phyloP scores from a whole-genome alignment of 2,888 invertebrate genomes.

The Agrotis ipsilon region DNA sequence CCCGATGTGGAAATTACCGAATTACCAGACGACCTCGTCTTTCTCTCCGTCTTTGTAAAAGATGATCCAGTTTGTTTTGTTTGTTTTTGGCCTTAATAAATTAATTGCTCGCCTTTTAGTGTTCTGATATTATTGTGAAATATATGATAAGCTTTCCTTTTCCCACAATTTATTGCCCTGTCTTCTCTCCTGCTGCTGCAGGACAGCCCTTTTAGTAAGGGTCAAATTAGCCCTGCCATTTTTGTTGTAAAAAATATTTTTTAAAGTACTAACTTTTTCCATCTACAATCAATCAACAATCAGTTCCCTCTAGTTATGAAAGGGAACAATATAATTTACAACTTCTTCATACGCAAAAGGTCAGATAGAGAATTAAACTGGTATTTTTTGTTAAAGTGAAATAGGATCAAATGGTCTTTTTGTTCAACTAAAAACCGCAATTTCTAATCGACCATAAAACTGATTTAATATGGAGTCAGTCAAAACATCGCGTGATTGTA shows the following conservation, averaged over 20 bases:
- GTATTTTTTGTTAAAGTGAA: too few relatives aligned
- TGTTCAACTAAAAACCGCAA: background rate
- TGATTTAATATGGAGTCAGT: constrained; percentile 1
- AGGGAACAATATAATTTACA: background rate
- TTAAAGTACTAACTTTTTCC: too few relatives aligned
- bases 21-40: constrained; percentile 18
- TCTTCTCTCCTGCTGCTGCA: background rate
- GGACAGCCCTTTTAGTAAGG: background rate
- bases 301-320: background rate
- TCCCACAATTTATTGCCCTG: too few relatives aligned
- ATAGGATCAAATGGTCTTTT: too few relatives aligned
- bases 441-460: constrained; percentile 35
- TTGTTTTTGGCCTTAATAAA: background rate
- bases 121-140: background rate
- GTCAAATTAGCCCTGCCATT: background rate
- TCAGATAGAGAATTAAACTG: background rate
- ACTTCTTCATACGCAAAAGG: background rate
- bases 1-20: constrained; percentile 22
- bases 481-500: constrained; percentile 34
- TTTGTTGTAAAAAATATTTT: background rate
- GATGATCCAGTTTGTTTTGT: background rate
- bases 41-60: constrained; percentile 2
- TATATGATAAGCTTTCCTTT: background rate
- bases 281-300: too few relatives aligned
- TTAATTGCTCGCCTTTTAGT: too few relatives aligned